Evolutionary conservation across 2,888 invertebrate genomes (phyloP), one percentile per base, ranked within the genome.

Genomic region (Phyllotreta striolata): DNA sequence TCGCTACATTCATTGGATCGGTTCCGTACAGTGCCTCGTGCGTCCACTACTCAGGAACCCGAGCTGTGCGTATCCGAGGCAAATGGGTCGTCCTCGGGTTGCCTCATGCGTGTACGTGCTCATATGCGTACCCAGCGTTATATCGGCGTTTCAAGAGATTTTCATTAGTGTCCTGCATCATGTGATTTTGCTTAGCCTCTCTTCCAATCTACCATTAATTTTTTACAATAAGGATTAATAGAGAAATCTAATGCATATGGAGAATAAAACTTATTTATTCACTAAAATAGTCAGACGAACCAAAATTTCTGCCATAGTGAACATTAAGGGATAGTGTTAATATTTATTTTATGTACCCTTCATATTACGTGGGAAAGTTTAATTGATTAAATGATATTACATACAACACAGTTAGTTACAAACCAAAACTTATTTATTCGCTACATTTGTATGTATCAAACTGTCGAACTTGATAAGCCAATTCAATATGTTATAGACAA

Each of bases 381-480:
- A 68, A 68, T 68, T 69, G 63, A 67, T 62, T 65, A 64, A 24
- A 24, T 24, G 24, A 24, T 24, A 24, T 24, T 24, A 24, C 24
- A 24, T 24, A 24, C 58, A 62, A 55, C 58, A 46, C 62, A 66
- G 64, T 67, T 62, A 66, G 64, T 67, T 62, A 47, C 52, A 49
- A 67, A 68, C 62, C 66, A 59, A 58, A 68, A 64, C 52, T 49
- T 64, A 62, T 67, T 66, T 68, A 58, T 63, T 63, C 55, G 60
- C 52, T 34, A 61, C 64, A 62, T 69, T 67, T 67, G 68, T 43
- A 55, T 38, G 54, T 62, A 39, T 40, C 49, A 49, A 60, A 62
- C 59, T 68, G 63, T 55, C 7, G 39, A 39, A 66, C 59, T 56
- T 61, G 63, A 63, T 69, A 63, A 67, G 65, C 66, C 63, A 63